Base-by-base conservation (phyloP, 1,140 invertebrate genomes). In the Pinna nobilis region DNA sequence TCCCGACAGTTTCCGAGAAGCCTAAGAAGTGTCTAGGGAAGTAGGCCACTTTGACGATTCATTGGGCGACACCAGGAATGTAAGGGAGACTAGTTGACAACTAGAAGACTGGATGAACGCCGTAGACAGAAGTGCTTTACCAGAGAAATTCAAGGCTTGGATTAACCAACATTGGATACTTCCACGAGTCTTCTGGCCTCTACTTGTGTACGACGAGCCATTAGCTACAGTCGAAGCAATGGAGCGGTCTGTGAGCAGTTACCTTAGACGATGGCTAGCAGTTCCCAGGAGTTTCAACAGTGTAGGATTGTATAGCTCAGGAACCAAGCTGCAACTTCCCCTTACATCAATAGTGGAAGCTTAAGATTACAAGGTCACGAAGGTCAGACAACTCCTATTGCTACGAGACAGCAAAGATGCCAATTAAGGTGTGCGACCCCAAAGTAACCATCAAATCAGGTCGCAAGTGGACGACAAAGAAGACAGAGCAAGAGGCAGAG, bases 101-200 rank as follows among this genome's bases (percentile, higher is more conserved):
- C 3, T 70, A 4, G 18, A 59, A n/a, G 41, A 49, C 9, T 70
- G 74, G 74, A n/a, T 76, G 60, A 44, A 32, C 11, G 33, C 23
- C 5, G 32, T 71, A 11, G 68, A 71, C 51, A 71, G 35, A 37
- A 41, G 44, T 35, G 55, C 59, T 13, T 32, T 67, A 25, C 63
- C 61, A 51, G 68, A 44, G 23, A 67, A 67, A 44, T 71, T 50
- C 51, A 76, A 76, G 32, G 61, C 68, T 7, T 76, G 65, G 74
- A 49, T 65, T 25, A 65, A 49, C 44, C 49, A 55, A 41, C 59
- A 72, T 53, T 59, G 49, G 2, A 37, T 59, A 9, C 51, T 64
- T 28, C 23, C 63, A 67, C 2, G 28, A 18, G 6, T 67, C 18
- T 35, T 64, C 5, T 65, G 70, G 75, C 57, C 35, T 13, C 25